phyloP scores from a whole-genome alignment of 2,113 vertebrate species.

The Siniperca knerii region DNA sequence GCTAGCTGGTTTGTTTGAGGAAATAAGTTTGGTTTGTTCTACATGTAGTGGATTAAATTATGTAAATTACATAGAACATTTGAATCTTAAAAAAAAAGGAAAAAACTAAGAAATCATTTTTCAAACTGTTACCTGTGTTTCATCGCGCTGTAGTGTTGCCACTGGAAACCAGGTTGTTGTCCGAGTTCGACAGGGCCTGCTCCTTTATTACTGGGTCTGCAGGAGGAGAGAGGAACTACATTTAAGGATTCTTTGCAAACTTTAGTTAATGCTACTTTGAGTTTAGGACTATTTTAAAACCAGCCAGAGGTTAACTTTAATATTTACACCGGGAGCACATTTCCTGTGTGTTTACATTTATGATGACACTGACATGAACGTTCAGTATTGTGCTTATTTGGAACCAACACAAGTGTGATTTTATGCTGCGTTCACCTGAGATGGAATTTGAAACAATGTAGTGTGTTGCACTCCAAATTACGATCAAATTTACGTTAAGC shows the following conservation, averaged over 20 bases:
- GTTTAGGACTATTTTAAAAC: background rate
- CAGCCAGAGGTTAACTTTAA: background rate
- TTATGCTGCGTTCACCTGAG: background rate
- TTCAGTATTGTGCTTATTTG: background rate
- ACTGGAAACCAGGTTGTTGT: slow-evolving; percentile 94
- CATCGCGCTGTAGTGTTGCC: slow-evolving; percentile 94
- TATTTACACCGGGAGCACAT: background rate
- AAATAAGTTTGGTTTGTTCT: background rate
- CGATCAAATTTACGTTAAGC: background rate
- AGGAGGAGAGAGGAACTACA: slow-evolving; percentile 8
- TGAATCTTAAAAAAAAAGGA: background rate
- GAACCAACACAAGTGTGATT: no score
- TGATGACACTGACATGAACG: background rate
- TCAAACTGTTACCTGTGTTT: slow-evolving; percentile 80
- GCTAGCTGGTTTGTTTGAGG: no score
- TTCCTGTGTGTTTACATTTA: background rate
- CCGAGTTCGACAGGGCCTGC: slow-evolving; percentile 92
- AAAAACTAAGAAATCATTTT: background rate
- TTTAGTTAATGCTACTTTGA: background rate
- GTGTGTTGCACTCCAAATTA: background rate
- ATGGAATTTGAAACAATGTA: no score
- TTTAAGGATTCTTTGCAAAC: background rate
- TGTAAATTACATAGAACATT: background rate
- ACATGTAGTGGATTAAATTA: background rate
- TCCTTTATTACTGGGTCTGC: slow-evolving; percentile 96